A percentile compares a stretch with the other conserved stretches of the same genome.
These are phyloP conservation scores for Campopleginae sp. DNA, from an alignment of 2,888 invertebrate genomes.

Conservation along the genomic window DNA sequence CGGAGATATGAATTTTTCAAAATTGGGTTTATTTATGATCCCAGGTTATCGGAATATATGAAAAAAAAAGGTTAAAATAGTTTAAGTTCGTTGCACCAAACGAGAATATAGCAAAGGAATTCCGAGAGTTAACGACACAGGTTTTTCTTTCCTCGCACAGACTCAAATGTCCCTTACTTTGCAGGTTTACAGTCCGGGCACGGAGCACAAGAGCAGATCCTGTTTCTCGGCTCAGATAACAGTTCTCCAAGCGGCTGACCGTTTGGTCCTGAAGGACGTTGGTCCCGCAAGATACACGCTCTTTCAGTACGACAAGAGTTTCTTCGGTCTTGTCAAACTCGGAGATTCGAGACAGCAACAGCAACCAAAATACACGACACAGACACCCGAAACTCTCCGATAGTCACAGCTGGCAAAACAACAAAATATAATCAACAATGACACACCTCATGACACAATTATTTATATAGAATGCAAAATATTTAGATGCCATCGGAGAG, in stretches of 20 bases:
- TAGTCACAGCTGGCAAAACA: slow-evolving; percentile 10
- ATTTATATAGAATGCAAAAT: not conserved
- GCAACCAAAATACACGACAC: slow-evolving; percentile 61
- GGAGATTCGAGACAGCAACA: slow-evolving; percentile 84
- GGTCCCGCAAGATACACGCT: slow-evolving; percentile 88
- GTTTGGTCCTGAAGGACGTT: slow-evolving; percentile 89
- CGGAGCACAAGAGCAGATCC: slow-evolving; percentile 78
- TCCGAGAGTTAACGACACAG: not conserved
- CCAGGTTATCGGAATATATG: too few species aligned
- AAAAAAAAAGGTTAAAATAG: too few species aligned
- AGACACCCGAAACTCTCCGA: slow-evolving; percentile 44
- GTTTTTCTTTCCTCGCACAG: not conserved
- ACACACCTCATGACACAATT: not conserved
- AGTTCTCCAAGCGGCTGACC: slow-evolving; percentile 85
- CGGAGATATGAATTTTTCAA: too few species aligned
- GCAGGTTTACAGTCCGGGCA: slow-evolving; percentile 79
- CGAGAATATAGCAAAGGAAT: not conserved
- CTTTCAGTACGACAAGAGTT: slow-evolving; percentile 91
- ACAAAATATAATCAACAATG: not conserved
- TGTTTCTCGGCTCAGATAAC: slow-evolving; percentile 80
- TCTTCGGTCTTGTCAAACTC: slow-evolving; percentile 92
- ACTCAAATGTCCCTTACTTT: slow-evolving; percentile 37
- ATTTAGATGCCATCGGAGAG: not conserved
- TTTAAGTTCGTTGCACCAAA: not conserved
- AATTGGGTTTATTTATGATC: too few species aligned